phyloP scores from a whole-genome alignment of 2,888 invertebrate genomes.

The Athrips mouffetella region DNA sequence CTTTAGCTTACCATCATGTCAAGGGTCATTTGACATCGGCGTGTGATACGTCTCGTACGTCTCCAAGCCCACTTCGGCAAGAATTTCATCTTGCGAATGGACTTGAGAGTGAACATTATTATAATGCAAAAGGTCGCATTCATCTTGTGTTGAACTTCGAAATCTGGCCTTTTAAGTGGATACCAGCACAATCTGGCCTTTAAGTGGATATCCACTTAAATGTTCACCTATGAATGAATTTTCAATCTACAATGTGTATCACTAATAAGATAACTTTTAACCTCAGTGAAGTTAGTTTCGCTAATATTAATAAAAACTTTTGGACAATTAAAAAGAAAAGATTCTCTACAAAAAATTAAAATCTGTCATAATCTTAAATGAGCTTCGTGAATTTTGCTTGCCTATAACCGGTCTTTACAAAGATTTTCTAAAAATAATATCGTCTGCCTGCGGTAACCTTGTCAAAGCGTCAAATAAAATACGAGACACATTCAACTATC shows the following conservation, averaged over 20 bases:
- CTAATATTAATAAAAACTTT: too few species aligned
- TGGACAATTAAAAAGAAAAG: too few species aligned
- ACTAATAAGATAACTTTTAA: too few species aligned
- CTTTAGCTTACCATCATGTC: not conserved
- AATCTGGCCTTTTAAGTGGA: slow-evolving; percentile 1
- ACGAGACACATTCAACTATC: slow-evolving; percentile 53
- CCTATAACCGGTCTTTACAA: too few species aligned
- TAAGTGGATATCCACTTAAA: too few species aligned
- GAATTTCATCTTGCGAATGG: slow-evolving; percentile 10
- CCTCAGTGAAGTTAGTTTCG: too few species aligned
- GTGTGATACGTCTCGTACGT: not conserved
- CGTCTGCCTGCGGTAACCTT: slow-evolving; percentile 23
- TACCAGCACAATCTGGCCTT: too few species aligned
- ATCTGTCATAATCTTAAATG: too few species aligned
- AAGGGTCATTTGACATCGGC: not conserved
- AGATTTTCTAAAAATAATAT: not conserved
- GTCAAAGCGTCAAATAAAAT: slow-evolving; percentile 39
- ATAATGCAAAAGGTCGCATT: slow-evolving; percentile 15
- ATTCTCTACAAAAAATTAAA: not conserved
- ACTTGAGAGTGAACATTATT: slow-evolving; percentile 11
- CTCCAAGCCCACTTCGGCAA: not conserved
- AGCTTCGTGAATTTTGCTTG: too few species aligned
- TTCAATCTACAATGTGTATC: too few species aligned
- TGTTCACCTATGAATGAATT: too few species aligned
- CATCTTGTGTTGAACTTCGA: not conserved